phyloP scores from a whole-genome alignment of 1,140 invertebrate species.

The Hirudo medicinalis region DNA sequence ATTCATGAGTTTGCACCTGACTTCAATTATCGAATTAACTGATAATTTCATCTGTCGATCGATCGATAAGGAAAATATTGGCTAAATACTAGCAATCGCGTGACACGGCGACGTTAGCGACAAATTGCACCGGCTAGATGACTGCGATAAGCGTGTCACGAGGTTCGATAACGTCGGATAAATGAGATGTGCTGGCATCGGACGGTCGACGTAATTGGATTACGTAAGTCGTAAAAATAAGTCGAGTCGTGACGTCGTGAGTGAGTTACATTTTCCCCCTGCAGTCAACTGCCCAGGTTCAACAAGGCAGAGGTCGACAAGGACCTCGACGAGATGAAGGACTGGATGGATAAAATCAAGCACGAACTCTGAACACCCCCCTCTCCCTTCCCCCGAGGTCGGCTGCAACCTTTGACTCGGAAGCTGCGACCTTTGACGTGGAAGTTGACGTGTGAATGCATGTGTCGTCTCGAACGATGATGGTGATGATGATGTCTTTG shows the following conservation, averaged over 20 bases:
- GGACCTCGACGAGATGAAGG: slow-evolving; percentile 21
- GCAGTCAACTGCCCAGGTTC: slow-evolving; percentile 15
- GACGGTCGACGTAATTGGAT: too few species aligned
- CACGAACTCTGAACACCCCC: slow-evolving; percentile 3
- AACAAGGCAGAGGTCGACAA: slow-evolving; percentile 23
- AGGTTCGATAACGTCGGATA: too few species aligned
- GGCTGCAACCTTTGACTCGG: too few species aligned
- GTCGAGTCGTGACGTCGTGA: background rate
- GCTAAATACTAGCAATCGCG: background rate
- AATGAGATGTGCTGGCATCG: too few species aligned
- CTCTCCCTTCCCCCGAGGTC: too few species aligned
- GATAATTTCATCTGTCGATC: too few species aligned
- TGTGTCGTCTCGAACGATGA: too few species aligned
- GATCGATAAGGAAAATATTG: background rate
- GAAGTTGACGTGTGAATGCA: too few species aligned
- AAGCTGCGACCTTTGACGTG: too few species aligned
- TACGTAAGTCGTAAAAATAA: too few species aligned
- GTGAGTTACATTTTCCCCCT: background rate
- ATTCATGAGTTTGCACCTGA: background rate
- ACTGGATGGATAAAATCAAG: slow-evolving; percentile 57
- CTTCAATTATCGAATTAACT: background rate
- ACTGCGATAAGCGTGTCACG: background rate
- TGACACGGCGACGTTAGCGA: background rate
- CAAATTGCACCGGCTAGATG: background rate
- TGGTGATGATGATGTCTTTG: too few species aligned